These are phyloP conservation scores for Phrixothrix hirtus DNA, from an alignment of 2,888 invertebrate species.

Conservation along the genomic window DNA sequence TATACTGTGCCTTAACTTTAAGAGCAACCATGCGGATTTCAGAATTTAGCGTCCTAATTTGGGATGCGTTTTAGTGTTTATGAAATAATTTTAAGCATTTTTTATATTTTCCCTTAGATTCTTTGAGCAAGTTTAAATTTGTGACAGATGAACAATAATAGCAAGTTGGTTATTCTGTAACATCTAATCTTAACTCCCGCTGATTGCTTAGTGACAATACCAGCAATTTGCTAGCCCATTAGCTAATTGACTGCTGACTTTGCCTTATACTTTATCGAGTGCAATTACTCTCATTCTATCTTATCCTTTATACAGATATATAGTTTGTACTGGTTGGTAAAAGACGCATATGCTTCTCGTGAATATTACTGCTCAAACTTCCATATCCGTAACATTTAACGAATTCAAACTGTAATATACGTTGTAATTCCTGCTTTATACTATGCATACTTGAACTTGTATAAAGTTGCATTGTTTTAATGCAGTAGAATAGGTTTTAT, in stretches of 20 bases:
- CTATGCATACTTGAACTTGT: no score
- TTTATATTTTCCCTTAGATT: not conserved
- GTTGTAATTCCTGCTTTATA: not conserved
- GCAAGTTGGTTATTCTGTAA: slow-evolving; percentile 15
- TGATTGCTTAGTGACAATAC: slow-evolving; percentile 46
- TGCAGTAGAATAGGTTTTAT: no score
- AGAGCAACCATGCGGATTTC: no score
- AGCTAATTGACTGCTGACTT: slow-evolving; percentile 51
- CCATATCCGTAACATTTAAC: not conserved
- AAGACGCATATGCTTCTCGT: not conserved
- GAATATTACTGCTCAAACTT: not conserved
- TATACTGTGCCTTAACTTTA: no score
- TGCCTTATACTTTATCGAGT: slow-evolving; percentile 11
- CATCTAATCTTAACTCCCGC: slow-evolving; percentile 16
- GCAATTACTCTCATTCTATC: not conserved
- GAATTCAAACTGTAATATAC: not conserved
- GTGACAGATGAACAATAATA: slow-evolving; percentile 12
- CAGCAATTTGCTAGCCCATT: slow-evolving; percentile 48
- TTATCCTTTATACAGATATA: not conserved
- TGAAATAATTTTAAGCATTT: no score
- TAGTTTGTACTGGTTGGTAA: not conserved
- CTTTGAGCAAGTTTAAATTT: not conserved
- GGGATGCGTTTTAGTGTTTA: no score
- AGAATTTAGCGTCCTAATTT: no score
- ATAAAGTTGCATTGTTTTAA: no score